phyloP scores from a whole-genome alignment of 2,888 invertebrate genomes.

The Trichopria drosophilae region DNA sequence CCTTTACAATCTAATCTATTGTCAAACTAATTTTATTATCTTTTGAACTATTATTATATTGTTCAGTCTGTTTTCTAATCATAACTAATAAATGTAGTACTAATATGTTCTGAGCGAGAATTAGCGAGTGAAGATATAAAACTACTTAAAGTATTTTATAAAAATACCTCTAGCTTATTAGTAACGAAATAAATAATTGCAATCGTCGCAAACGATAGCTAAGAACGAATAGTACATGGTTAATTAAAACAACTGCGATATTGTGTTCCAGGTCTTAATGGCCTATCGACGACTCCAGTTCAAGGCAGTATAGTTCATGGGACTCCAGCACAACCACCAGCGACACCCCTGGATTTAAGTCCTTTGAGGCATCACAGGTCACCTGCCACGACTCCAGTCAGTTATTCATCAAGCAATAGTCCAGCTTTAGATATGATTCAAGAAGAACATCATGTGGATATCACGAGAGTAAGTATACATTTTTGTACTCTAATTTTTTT shows the following conservation, averaged over 20 bases:
- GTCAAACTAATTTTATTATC: too few species aligned
- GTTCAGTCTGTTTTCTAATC: too few species aligned
- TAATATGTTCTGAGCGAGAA: too few species aligned
- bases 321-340: conserved; percentile 66
- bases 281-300: conserved; percentile 68
- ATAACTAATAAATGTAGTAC: too few species aligned
- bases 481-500: background rate
- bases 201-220: too few species aligned
- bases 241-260: conserved; percentile 9
- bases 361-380: conserved; percentile 55
- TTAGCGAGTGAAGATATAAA: too few species aligned
- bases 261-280: conserved; percentile 68
- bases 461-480: conserved; percentile 48
- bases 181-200: too few species aligned
- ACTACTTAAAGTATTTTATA: too few species aligned
- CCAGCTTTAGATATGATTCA: conserved; percentile 79
- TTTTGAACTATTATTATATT: too few species aligned
- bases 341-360: conserved; percentile 64
- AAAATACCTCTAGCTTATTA: too few species aligned
- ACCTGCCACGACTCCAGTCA: conserved; percentile 59
- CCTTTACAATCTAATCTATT: too few species aligned
- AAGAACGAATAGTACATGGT: too few species aligned
- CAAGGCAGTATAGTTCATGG: conserved; percentile 74
- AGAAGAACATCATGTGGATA: conserved; percentile 66
- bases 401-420: conserved; percentile 60